Conservation (phyloP, 2,888 invertebrate species). For the Dicycla oo region DNA sequence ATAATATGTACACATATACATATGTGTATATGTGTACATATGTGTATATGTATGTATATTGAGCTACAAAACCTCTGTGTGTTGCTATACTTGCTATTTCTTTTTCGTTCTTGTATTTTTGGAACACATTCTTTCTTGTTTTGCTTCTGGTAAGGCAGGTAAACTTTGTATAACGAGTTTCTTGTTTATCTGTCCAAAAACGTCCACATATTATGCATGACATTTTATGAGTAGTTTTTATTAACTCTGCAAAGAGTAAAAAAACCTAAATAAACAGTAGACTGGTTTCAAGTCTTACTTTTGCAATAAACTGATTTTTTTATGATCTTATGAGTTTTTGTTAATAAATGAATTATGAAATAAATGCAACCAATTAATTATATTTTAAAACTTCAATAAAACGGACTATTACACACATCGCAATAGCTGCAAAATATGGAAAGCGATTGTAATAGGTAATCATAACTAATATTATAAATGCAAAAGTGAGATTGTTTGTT, state of each 20-base stretch:
- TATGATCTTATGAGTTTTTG: background rate
- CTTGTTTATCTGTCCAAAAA: background rate
- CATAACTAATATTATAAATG: too few relatives aligned
- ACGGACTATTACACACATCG: background rate
- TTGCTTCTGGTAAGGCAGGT: background rate
- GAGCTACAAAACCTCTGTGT: background rate
- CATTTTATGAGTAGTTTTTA: background rate
- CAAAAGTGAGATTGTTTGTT: too few relatives aligned
- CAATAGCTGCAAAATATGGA: background rate
- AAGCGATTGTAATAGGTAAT: background rate
- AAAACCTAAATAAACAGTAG: slow-evolving; percentile 15
- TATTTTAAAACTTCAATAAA: background rate
- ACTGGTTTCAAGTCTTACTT: slow-evolving; percentile 6
- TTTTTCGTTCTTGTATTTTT: background rate
- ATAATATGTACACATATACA: too few relatives aligned
- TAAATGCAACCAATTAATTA: background rate
- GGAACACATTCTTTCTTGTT: background rate
- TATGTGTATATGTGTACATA: too few relatives aligned
- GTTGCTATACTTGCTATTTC: background rate
- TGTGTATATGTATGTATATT: too few relatives aligned
- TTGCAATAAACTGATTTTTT: background rate
- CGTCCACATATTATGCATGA: background rate
- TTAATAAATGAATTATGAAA: background rate
- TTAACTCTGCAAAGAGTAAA: background rate
- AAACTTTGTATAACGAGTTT: background rate